Base-by-base conservation (phyloP, 1,140 invertebrate genomes). In the Pseudobourletiella spinata region DNA sequence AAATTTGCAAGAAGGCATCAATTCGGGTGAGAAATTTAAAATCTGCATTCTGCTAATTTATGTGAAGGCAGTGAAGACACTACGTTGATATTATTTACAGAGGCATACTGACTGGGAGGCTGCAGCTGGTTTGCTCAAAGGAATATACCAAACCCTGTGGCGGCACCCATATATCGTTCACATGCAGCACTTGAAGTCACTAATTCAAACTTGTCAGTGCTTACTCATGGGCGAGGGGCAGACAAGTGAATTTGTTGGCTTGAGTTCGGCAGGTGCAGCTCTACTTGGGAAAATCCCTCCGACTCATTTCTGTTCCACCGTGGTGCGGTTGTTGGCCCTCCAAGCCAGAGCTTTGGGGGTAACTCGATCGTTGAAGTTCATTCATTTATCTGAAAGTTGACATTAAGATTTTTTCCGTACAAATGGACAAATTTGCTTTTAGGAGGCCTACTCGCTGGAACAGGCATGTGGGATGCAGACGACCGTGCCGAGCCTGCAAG, bases 41-140 rank as follows among this genome's bases (percentile, higher is more conserved):
- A 39, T n/a, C n/a, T 39, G 32, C 32, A 39, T 39, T 11, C 8
- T 39, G n/a, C n/a, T 11, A 11, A 39, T n/a, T 39, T 39, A 39
- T 39, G n/a, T 39, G 32, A 39, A 39, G 8, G 32, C 32, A 39
- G 8, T 39, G 32, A n/a, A 39, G n/a, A n/a, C n/a, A n/a, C n/a
- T n/a, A n/a, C n/a, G n/a, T n/a, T n/a, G 42, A 44, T n/a, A 30
- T n/a, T 30, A 57, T 30, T 48, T 61, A 28, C 74, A 91, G 85
- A 83, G 91, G 71, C 91, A 93, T 64, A 90, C 89, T 0, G 93
- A 98, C 73, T 99, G 95, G 95, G 87, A 91, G 72, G 93, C 95
- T 3, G 93, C 95, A 1, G 89, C 91, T 60, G 88, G 88, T 32
- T 79, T 98, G 26, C 76, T 99, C 1, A 91, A 91, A 79, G 95